phyloP scores from a whole-genome alignment of 2,113 vertebrate species.

The Tetrao urogallus region DNA sequence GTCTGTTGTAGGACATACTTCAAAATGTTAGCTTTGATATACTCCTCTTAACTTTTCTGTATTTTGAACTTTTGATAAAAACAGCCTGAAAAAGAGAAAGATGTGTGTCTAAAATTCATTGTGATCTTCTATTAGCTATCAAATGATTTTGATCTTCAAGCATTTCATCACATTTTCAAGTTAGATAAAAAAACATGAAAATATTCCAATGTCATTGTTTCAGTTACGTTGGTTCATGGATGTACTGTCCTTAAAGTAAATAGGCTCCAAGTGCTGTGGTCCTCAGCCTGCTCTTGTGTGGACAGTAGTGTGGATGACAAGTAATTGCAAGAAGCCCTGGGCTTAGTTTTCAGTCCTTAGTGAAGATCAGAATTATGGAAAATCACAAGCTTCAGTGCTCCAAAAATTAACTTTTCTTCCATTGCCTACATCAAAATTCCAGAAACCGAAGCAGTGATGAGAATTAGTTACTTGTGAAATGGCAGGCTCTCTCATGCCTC shows the following conservation, averaged over 20 bases:
- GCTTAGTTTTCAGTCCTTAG: neutral
- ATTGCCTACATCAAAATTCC: neutral
- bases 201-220: neutral
- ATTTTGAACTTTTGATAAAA: neutral
- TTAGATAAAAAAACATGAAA: neutral
- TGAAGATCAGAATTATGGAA: neutral
- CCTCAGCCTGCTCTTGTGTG: neutral
- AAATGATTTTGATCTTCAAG: neutral
- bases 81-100: accelerated
- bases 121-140: neutral
- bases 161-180: neutral
- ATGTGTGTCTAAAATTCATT: neutral
- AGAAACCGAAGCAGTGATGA: neutral
- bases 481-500: constrained; percentile 13
- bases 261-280: neutral
- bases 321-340: neutral
- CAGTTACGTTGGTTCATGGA: neutral
- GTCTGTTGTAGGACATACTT: neutral
- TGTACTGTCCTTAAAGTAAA: neutral
- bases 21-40: neutral
- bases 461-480: neutral
- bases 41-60: neutral
- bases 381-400: neutral
- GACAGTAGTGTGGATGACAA: neutral
- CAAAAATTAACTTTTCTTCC: neutral